Evolutionary conservation across 2,888 invertebrate species (phyloP), one percentile per base, ranked within the genome.

Genomic region (Nomada fucata): DNA sequence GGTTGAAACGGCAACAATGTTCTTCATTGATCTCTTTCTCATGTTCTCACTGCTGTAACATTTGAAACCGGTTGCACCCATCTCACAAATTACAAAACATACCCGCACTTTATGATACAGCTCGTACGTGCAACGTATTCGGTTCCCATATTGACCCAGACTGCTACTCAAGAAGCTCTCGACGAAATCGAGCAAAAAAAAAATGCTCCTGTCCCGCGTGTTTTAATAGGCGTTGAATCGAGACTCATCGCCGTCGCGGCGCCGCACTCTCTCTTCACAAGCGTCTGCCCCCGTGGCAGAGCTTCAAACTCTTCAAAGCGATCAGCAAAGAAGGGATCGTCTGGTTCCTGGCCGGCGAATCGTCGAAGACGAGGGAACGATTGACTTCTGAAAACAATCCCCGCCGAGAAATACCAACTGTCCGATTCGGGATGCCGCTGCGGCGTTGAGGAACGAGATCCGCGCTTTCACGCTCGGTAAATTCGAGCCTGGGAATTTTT

Each of bases 401-500:
- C 57, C 73, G n/a, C 60, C 26, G 75, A 79, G 76, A 55, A 71
- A 71, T 64, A 26, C 72, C 83, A 83, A 82, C 72, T 73, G 83
- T 47, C 69, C 69, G 61, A 57, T 44, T 23, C 61, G n/a, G 74
- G 42, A 18, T 50, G 11, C 68, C 9, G 53, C 53, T 18, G 60
- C 3, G 42, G 15, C 18, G 47, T 3, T 9, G 42, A 18, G 1
- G 72, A 26, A 26, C 53, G 65, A 61, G 77, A 86, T 80, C 65
- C 84, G 74, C 73, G 79, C 76, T 63, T 85, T 88, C 20, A 82
- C 87, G 84, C 85, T 77, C 79, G 77, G 83, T 82, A 85, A 88
- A 87, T 86, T 88, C 71, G 76, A 42, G 69, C 83, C 80, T 76
- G 87, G 63, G 87, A 86, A 86, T 88, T 87, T 87, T 87, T 88